phyloP scores from a whole-genome alignment of 1,140 invertebrate species.

The Drosophila nikananu region DNA sequence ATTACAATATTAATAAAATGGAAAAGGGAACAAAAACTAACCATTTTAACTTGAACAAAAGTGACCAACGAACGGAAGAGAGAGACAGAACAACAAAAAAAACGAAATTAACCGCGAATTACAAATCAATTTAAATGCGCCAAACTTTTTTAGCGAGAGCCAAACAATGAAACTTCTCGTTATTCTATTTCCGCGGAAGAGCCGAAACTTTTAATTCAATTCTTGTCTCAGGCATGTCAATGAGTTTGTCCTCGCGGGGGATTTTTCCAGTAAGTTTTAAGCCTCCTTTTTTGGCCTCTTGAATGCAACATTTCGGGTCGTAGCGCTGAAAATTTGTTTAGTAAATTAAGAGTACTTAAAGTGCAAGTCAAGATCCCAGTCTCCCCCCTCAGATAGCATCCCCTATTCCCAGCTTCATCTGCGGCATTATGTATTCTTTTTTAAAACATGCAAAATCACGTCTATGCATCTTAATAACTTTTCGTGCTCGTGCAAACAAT shows the following conservation, averaged over 20 bases:
- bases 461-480: constrained; percentile 80
- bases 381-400: constrained; percentile 13
- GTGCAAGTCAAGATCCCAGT: constrained; percentile 36
- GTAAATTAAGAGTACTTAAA: constrained; percentile 65
- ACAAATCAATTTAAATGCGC: constrained; percentile 78
- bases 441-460: constrained; percentile 78
- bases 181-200: constrained; percentile 43
- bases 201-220: constrained; percentile 78
- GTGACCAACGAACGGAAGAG: constrained; percentile 26
- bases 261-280: constrained; percentile 2
- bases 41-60: constrained; percentile 55
- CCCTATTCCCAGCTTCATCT: constrained; percentile 11
- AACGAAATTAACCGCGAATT: constrained; percentile 74
- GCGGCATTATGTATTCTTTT: constrained; percentile 61
- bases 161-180: constrained; percentile 57
- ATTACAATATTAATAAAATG: constrained; percentile 67
- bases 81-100: constrained; percentile 10
- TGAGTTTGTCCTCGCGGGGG: constrained; percentile 38
- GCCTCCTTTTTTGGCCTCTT: constrained; percentile 19
- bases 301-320: constrained; percentile 51
- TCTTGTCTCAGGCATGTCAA: constrained; percentile 76
- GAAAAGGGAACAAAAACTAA: constrained; percentile 25
- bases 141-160: constrained; percentile 34
- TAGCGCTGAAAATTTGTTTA: constrained; percentile 59
- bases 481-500: constrained; percentile 79